Conservation (phyloP, 2,888 invertebrate genomes). For the Lepidochrysops patricia region DNA sequence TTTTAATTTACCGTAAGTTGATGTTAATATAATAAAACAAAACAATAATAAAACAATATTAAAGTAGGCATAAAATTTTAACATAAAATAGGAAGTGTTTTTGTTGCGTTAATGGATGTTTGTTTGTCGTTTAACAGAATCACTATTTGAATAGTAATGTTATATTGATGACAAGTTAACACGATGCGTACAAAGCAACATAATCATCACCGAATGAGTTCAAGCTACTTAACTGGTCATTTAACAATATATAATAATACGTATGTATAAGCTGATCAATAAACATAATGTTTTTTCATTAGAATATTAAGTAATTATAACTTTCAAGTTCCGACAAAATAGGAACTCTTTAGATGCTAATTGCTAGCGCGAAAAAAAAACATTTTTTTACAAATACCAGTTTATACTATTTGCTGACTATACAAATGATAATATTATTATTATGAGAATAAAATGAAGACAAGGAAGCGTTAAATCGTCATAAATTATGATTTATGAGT, state of each 20-base stretch:
- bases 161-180: background rate
- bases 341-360: no score
- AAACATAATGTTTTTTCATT: no score
- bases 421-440: background rate
- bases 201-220: background rate
- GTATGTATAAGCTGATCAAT: no score
- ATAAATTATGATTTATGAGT: background rate
- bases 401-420: background rate
- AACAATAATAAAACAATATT: background rate
- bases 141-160: background rate
- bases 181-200: background rate
- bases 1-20: no score
- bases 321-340: no score
- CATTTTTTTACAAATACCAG: background rate
- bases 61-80: background rate
- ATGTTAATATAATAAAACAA: no score
- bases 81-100: background rate
- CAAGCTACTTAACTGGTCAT: background rate
- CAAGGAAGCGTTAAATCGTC: background rate
- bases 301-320: no score
- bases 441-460: conserved; percentile 3
- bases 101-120: background rate
- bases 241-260: no score
- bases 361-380: background rate
- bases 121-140: background rate